Conservation (phyloP, 35 echinoderm and acorn worm genomes). For the Diadema setosum region DNA sequence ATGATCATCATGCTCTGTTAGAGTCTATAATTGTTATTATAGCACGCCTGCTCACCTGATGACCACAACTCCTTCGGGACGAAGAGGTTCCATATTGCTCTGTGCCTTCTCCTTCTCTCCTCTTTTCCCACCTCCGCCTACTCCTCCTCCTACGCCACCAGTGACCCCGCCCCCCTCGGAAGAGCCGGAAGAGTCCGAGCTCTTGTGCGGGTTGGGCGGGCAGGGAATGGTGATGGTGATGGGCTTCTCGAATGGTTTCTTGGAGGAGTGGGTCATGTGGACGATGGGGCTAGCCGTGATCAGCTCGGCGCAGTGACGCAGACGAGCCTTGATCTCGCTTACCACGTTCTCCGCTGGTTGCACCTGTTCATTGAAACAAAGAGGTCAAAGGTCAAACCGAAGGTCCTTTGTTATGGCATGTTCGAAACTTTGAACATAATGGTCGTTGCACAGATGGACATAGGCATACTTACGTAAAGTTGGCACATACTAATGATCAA, state of each 20-base stretch:
- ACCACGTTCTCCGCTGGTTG: slow-evolving; percentile 92
- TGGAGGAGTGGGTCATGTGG: slow-evolving; percentile 71
- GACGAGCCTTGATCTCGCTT: slow-evolving; percentile 61
- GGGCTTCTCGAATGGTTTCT: slow-evolving; percentile 76
- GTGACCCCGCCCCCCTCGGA: background rate
- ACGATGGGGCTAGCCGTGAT: slow-evolving; percentile 92
- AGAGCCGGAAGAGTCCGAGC: background rate
- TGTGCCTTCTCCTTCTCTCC: slow-evolving; percentile 8
- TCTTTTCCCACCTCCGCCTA: background rate
- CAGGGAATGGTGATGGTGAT: slow-evolving; percentile 73
- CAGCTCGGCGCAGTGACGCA: slow-evolving; percentile 88
- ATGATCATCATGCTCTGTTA: too few species aligned
- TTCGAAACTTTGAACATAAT: too few species aligned
- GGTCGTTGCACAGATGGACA: too few species aligned
- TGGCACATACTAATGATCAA: too few species aligned
- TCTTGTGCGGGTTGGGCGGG: slow-evolving; percentile 86
- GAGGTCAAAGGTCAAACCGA: too few species aligned
- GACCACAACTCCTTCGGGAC: slow-evolving; percentile 56
- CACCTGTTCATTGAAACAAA: slow-evolving; percentile 52
- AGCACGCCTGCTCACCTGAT: slow-evolving; percentile 43
- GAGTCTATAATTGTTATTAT: too few species aligned
- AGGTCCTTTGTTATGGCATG: too few species aligned
- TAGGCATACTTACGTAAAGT: too few species aligned
- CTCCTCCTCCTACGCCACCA: background rate
- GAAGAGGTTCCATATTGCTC: slow-evolving; percentile 1